Evolutionary conservation across 1,140 invertebrate genomes (phyloP).

Genomic region (Triops cancriformis): DNA sequence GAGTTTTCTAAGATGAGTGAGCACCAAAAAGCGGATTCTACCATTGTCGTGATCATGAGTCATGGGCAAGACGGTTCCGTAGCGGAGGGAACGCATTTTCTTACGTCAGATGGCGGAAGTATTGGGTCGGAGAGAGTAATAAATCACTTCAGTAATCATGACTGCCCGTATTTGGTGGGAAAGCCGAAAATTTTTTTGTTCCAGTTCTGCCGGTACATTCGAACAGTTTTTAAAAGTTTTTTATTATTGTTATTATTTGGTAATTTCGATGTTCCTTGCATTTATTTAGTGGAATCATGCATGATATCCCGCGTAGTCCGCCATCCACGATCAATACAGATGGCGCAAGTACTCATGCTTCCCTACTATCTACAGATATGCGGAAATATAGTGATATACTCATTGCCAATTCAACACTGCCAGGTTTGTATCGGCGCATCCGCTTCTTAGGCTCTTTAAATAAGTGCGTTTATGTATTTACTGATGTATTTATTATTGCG

Average conservation of each 20-base stretch:
- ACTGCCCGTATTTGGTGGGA: conserved; percentile 48
- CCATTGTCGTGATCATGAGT: conserved; percentile 50
- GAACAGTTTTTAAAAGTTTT: conserved; percentile 16
- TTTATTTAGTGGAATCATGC: not conserved
- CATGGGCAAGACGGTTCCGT: conserved; percentile 42
- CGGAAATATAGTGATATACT: conserved; percentile 52
- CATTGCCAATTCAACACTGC: conserved; percentile 55
- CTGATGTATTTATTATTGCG: too few relatives aligned
- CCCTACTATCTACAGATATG: conserved; percentile 21
- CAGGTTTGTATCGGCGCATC: conserved; percentile 40
- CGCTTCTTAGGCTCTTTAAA: too few relatives aligned
- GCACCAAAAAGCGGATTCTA: conserved; percentile 40
- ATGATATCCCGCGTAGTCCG: not conserved
- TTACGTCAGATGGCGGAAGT: conserved; percentile 41
- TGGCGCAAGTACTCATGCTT: not conserved
- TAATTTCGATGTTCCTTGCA: too few relatives aligned
- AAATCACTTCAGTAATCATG: conserved; percentile 50
- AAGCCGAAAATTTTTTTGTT: conserved; percentile 74
- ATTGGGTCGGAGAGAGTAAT: conserved; percentile 44
- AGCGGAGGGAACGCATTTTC: conserved; percentile 18
- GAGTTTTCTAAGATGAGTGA: not conserved
- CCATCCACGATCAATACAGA: not conserved
- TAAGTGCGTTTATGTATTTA: too few relatives aligned
- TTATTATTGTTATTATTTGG: conserved; percentile 4
- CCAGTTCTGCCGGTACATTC: conserved; percentile 55